Evolutionary conservation across 2,888 invertebrate species (phyloP).

Genomic region (Neria commutata): DNA sequence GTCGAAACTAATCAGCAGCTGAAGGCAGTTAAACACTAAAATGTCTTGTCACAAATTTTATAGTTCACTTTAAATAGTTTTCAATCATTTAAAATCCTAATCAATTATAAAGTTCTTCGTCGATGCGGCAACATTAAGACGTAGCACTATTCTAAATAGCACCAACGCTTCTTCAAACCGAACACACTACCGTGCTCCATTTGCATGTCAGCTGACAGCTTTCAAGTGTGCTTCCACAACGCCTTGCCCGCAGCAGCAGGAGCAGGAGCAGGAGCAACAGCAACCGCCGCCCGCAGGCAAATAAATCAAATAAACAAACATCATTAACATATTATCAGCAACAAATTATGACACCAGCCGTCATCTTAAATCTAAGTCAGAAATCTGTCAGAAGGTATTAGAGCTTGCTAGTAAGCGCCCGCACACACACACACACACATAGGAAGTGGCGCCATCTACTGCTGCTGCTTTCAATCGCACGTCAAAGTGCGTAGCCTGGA

Average conservation of each 20-base stretch:
- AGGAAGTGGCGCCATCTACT: background rate
- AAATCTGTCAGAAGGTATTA: slow-evolving; percentile 50
- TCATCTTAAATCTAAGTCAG: slow-evolving; percentile 43
- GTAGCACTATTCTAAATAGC: background rate
- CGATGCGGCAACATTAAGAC: too few species aligned
- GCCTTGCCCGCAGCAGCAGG: background rate
- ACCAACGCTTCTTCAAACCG: background rate
- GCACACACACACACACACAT: background rate
- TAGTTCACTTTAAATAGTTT: too few species aligned
- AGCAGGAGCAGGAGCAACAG: too few species aligned
- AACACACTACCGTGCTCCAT: background rate
- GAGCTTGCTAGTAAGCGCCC: slow-evolving; percentile 30
- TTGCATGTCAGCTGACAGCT: background rate
- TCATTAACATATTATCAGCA: slow-evolving; percentile 53
- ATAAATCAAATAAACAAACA: slow-evolving; percentile 51
- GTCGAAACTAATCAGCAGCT: too few species aligned
- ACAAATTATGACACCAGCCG: slow-evolving; percentile 45
- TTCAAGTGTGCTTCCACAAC: background rate
- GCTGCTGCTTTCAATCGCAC: slow-evolving; percentile 22
- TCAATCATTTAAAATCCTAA: too few species aligned
- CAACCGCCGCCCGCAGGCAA: too few species aligned
- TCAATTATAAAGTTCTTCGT: too few species aligned
- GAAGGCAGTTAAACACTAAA: too few species aligned
- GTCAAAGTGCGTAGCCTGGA: too few species aligned
- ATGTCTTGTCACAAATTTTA: too few species aligned